Conservation (phyloP, 2,797 vertebrate genomes). For the Telmatherina bonti region DNA sequence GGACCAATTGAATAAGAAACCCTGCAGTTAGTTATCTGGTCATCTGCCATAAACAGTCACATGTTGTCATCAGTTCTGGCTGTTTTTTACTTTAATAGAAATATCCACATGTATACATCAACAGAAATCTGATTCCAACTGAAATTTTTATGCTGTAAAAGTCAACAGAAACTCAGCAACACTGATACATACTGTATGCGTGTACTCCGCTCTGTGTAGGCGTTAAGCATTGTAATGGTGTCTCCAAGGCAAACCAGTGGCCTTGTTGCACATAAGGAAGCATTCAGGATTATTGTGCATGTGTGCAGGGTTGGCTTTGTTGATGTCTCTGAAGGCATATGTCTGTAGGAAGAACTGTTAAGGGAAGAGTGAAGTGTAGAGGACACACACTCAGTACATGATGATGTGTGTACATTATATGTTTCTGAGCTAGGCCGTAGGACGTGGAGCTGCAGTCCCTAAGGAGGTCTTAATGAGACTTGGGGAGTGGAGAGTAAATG, state of each 20-base stretch:
- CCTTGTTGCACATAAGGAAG: conserved; percentile 75
- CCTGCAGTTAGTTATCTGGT: conserved; percentile 11
- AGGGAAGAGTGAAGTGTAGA: conserved; percentile 38
- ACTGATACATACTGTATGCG: conserved; percentile 1
- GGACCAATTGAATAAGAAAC: background rate
- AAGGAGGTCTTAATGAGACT: conserved; percentile 81
- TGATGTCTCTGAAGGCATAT: conserved; percentile 42
- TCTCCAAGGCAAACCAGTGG: conserved; percentile 70
- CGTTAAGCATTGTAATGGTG: conserved; percentile 46
- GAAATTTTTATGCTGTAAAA: conserved; percentile 13
- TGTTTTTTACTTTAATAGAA: background rate
- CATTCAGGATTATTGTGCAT: conserved; percentile 70
- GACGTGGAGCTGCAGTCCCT: conserved; percentile 80
- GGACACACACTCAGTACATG: conserved; percentile 35
- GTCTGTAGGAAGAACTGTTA: conserved; percentile 52
- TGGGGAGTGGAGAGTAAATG: conserved; percentile 68
- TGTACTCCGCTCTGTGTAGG: conserved; percentile 31
- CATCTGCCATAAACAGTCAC: background rate
- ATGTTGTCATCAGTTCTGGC: background rate
- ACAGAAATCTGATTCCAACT: conserved; percentile 21
- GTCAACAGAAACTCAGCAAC: conserved; percentile 7
- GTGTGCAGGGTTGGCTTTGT: conserved; percentile 55
- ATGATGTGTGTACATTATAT: conserved; percentile 39
- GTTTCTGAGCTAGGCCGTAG: conserved; percentile 57
- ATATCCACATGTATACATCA: background rate